A percentile compares a stretch with the other conserved stretches of the same genome.
Evolutionary conservation across 2,888 invertebrate species (phyloP).

Genomic region (Prosapia bicincta): DNA sequence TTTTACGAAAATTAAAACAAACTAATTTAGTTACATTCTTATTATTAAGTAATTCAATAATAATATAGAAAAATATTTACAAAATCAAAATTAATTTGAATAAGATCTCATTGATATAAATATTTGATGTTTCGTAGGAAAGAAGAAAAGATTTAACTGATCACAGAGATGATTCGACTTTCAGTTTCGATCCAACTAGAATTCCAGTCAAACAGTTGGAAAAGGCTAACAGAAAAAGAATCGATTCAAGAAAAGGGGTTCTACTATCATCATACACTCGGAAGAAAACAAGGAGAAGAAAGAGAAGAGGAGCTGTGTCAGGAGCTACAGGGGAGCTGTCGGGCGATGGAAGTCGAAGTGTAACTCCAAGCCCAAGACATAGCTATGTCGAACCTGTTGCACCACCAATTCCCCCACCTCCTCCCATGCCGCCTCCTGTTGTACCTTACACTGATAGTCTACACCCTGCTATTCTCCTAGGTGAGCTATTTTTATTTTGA

Average conservation of each 20-base stretch:
- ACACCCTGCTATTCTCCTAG: constrained; percentile 26
- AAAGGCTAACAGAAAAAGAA: constrained; percentile 65
- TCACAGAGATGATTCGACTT: constrained; percentile 89
- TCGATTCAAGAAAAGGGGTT: constrained; percentile 79
- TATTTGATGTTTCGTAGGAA: no score
- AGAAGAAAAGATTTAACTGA: constrained; percentile 85
- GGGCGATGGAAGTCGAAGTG: constrained; percentile 47
- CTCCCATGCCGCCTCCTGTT: constrained; percentile 47
- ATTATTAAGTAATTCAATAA: no score
- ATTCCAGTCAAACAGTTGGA: constrained; percentile 72
- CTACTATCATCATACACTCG: constrained; percentile 76
- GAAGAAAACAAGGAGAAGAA: constrained; percentile 78
- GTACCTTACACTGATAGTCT: constrained; percentile 25
- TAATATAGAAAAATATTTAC: no score
- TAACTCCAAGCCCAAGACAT: constrained; percentile 59
- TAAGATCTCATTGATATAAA: no score
- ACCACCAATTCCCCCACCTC: constrained; percentile 48
- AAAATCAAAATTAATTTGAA: no score
- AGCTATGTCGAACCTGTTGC: constrained; percentile 44
- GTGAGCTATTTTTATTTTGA: no score
- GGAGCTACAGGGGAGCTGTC: constrained; percentile 38
- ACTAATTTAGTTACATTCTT: no score
- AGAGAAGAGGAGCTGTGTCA: constrained; percentile 54
- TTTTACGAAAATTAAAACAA: no score
- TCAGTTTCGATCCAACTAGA: constrained; percentile 86